A percentile compares a stretch with the other conserved stretches of the same genome.
These are phyloP conservation scores for Calliopum simillimum DNA, from an alignment of 2,888 invertebrate species.

Conservation along the genomic window DNA sequence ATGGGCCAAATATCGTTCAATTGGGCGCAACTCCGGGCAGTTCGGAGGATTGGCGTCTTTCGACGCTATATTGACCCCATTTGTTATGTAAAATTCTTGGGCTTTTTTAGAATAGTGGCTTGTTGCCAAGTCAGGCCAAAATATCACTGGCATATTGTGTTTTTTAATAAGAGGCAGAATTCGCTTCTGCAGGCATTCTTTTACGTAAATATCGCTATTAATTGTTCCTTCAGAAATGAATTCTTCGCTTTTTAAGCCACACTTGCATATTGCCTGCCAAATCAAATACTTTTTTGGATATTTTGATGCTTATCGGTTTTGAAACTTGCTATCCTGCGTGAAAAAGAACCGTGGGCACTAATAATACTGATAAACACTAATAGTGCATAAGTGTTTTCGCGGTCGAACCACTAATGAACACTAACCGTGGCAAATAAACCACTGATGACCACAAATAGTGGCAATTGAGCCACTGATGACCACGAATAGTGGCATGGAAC, in stretches of 20 bases:
- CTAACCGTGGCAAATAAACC: too few species aligned
- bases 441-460: too few species aligned
- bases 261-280: constrained; percentile 8
- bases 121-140: constrained; percentile 9
- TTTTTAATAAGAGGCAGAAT: background rate
- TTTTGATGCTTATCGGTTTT: background rate
- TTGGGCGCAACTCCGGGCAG: background rate
- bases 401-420: too few species aligned
- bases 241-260: background rate
- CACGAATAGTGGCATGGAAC: too few species aligned
- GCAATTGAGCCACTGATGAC: too few species aligned
- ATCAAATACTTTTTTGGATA: constrained; percentile 9
- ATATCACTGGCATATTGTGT: too few species aligned
- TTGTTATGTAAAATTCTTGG: background rate
- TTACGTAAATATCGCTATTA: background rate
- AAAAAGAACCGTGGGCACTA: too few species aligned
- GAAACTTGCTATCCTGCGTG: background rate
- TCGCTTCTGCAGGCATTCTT: constrained; percentile 1
- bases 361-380: too few species aligned
- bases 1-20: constrained; percentile 3
- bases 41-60: background rate
- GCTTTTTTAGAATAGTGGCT: background rate
- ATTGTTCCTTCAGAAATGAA: constrained; percentile 1
- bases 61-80: background rate
- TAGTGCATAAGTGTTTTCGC: too few species aligned